phyloP scores from a whole-genome alignment of 2,113 vertebrate species.

The Manacus vitellinus region DNA sequence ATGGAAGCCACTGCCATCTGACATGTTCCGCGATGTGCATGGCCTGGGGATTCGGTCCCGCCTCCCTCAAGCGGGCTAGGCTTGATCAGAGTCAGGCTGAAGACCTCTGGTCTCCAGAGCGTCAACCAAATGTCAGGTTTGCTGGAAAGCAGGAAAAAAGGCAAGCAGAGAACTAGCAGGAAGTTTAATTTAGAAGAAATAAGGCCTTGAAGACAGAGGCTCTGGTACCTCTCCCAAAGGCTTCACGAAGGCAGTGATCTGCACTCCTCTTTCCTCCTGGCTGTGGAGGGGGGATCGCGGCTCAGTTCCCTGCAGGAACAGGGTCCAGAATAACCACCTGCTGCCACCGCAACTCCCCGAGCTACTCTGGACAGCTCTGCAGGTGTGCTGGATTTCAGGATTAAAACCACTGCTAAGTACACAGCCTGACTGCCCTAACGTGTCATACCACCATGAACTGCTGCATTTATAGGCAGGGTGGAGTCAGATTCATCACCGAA shows the following conservation, averaged over 20 bases:
- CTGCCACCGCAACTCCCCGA: neutral
- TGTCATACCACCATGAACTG: neutral
- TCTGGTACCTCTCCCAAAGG: neutral
- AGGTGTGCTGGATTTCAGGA: neutral
- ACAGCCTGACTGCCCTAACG: neutral
- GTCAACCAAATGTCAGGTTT: accelerated
- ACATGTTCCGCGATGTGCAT: accelerated
- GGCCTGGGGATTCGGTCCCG: accelerated
- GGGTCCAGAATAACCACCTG: neutral
- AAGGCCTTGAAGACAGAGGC: neutral
- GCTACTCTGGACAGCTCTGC: neutral
- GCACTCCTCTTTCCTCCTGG: neutral
- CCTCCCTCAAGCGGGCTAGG: neutral
- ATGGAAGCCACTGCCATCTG: neutral
- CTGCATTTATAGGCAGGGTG: neutral
- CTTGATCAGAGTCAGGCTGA: neutral
- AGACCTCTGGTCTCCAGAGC: neutral
- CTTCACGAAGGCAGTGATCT: neutral
- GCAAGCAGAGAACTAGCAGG: neutral
- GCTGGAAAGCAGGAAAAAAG: neutral
- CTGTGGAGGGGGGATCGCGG: neutral
- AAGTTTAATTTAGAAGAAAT: neutral
- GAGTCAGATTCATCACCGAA: neutral
- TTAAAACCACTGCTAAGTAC: neutral
- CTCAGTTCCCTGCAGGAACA: neutral